A percentile compares a stretch with the other conserved stretches of the same genome.
Evolutionary conservation across 1,140 invertebrate genomes (phyloP).

Genomic region (Drosophila guanche): DNA sequence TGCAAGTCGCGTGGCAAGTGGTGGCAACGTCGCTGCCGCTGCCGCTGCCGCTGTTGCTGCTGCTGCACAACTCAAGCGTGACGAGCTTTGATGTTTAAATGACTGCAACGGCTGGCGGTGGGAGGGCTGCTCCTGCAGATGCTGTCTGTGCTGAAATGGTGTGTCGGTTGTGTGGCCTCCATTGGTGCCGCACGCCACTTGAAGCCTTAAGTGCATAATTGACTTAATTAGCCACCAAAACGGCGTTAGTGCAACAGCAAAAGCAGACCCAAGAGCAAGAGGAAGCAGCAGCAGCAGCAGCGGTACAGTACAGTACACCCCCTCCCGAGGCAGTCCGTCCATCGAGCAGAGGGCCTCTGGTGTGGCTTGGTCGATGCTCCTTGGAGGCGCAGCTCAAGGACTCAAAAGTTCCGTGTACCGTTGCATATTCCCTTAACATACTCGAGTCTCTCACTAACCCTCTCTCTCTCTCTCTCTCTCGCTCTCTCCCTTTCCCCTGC

Average conservation of each 20-base stretch:
- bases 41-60: not conserved
- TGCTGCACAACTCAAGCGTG: constrained; percentile 57
- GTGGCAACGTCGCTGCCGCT: too few relatives aligned
- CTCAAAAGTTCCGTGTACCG: constrained; percentile 53
- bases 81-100: constrained; percentile 79
- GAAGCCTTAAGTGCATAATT: constrained; percentile 77
- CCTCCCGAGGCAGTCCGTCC: not conserved
- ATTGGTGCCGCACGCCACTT: constrained; percentile 71
- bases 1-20: constrained; percentile 5
- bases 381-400: constrained; percentile 65
- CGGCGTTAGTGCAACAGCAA: constrained; percentile 58
- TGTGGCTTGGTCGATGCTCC: constrained; percentile 51
- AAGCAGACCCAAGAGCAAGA: not conserved
- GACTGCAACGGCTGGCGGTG: constrained; percentile 57
- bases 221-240: constrained; percentile 81
- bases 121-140: constrained; percentile 2
- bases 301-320: constrained; percentile 36
- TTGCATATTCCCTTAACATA: constrained; percentile 31
- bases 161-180: constrained; percentile 27
- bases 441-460: too few relatives aligned
- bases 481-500: too few relatives aligned
- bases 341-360: not conserved
- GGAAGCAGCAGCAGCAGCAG: not conserved
- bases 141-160: constrained; percentile 12
- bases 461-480: too few relatives aligned